Evolutionary conservation across 2,113 vertebrate species (phyloP).

Genomic region (Rhinichthys klamathensis): DNA sequence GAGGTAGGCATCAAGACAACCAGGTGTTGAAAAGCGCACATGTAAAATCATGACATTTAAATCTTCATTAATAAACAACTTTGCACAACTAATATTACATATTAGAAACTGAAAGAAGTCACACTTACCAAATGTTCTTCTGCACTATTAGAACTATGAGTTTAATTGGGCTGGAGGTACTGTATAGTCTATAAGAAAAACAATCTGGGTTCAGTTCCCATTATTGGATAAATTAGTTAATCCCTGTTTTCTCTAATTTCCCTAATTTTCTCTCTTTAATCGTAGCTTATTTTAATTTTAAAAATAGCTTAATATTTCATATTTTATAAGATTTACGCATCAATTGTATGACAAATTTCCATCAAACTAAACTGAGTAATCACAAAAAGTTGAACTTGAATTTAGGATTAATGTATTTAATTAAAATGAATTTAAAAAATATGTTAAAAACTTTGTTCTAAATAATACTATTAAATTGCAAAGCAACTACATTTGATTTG

Average conservation of each 20-base stretch:
- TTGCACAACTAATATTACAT: not conserved
- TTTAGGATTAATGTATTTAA: not conserved
- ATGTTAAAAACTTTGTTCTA: not conserved
- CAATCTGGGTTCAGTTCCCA: no score
- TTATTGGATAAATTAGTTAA: no score
- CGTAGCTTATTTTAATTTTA: not conserved
- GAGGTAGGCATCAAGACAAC: conserved; percentile 54
- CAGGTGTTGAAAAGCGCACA: conserved; percentile 33
- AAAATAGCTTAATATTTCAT: not conserved
- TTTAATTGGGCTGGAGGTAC: not conserved
- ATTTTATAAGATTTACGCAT: no score
- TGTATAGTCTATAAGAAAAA: not conserved
- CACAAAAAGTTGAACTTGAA: not conserved
- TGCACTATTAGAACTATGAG: not conserved
- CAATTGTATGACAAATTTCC: no score
- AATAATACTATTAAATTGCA: not conserved
- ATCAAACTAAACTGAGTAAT: not conserved
- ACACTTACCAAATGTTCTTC: not conserved
- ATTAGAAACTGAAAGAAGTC: not conserved
- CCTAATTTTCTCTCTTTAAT: not conserved
- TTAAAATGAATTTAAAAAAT: not conserved
- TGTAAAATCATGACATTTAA: not conserved
- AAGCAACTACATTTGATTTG: not conserved
- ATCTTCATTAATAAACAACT: not conserved
- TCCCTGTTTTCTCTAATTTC: not conserved